phyloP scores from a whole-genome alignment of 2,888 invertebrate genomes.

The Chaetoderma sp. region DNA sequence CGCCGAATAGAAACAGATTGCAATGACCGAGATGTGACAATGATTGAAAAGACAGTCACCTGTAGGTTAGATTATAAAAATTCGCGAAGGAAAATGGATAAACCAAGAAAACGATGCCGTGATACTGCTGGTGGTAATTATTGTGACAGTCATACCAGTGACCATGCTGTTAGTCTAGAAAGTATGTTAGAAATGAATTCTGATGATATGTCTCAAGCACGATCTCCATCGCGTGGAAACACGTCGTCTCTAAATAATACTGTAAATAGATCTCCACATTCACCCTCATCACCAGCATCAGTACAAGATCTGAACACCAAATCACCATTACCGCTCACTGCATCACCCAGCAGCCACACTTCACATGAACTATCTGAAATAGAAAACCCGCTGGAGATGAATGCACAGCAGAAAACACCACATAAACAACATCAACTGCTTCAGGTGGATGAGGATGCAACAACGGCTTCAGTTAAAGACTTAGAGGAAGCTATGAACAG shows the following conservation, averaged over 20 bases:
- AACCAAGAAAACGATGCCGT: slow-evolving; percentile 60
- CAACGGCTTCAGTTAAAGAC: slow-evolving; percentile 81
- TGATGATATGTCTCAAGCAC: not conserved
- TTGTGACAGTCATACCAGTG: not conserved
- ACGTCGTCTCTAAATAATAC: not conserved
- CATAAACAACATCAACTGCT: not conserved
- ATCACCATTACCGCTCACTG: slow-evolving; percentile 16
- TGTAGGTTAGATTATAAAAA: slow-evolving; percentile 53
- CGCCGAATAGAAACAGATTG: no score
- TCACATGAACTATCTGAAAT: not conserved
- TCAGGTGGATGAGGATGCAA: slow-evolving; percentile 11
- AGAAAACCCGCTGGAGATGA: not conserved
- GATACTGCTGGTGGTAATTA: slow-evolving; percentile 37
- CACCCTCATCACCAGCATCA: slow-evolving; percentile 24
- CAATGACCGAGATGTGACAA: no score
- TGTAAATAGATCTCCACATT: no score
- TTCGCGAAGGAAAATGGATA: slow-evolving; percentile 65
- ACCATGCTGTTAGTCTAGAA: slow-evolving; percentile 1
- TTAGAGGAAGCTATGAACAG: slow-evolving; percentile 97
- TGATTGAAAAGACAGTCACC: no score
- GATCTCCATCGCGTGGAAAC: not conserved
- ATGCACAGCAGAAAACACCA: not conserved
- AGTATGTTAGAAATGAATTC: not conserved
- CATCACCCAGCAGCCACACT: not conserved
- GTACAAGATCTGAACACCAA: slow-evolving; percentile 47